Evolutionary conservation across 2,888 invertebrate genomes (phyloP), one percentile per base, ranked within the genome.

Genomic region (Drosophila fungiperda): DNA sequence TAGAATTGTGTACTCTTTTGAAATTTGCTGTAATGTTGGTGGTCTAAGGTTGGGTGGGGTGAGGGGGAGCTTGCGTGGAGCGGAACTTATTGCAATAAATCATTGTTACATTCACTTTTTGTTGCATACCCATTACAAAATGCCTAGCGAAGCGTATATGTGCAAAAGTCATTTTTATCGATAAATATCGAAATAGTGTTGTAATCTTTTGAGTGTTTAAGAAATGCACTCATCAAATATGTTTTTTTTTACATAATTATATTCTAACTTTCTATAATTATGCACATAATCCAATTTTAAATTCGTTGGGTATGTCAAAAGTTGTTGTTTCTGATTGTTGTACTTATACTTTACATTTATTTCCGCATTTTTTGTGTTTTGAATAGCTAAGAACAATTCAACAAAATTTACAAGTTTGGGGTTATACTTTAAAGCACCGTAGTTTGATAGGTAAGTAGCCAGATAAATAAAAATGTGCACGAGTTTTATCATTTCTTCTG

Each of bases 51-150:
- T 29, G 29, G 29, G 1, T 0, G 35, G 12, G 35, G 11, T 35
- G 35, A 12, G 35, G 12, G 12, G 38, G 42, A 26, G 29, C 5
- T 29, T 29, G 29, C 29, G 0, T 29, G 42, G 45, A 15, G 20
- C 15, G n/a, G 12, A 23, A 29, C 32, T 15, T 40, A 67, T 50
- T 66, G 54, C 50, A 61, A 11, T 74, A 80, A 73, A 86, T 68
- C 61, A 55, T 17, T 58, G 60, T 58, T 73, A 52, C 84, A 65
- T 87, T 83, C 82, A 68, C 71, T 78, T 68, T 69, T 29, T 55
- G 26, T 55, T 64, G 20, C 17, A 42, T 32, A 32, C 32, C 42
- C 57, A 20, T 57, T 20, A 11, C 15, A 29, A 32, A 15, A 32
- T 7, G 42, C 1, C 20, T 15, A 8, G 9, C 7, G 29, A 12